phyloP scores from a whole-genome alignment of 2,797 vertebrate genomes.

The Orientallactaga sibirica region DNA sequence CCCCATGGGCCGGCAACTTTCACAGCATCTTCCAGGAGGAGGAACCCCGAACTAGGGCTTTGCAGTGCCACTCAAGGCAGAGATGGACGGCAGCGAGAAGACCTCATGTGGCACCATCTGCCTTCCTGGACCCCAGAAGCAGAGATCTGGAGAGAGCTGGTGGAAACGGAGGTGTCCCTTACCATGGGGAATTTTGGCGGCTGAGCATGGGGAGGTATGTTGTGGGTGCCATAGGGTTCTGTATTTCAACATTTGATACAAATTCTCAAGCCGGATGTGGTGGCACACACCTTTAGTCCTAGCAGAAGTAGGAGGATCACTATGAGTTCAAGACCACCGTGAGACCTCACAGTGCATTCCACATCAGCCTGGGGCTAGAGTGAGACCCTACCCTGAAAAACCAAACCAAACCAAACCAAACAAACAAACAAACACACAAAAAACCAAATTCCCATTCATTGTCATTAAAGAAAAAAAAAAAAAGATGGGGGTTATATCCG shows the following conservation, averaged over 20 bases:
- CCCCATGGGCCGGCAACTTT: conserved; percentile 82
- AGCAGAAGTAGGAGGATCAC: too few relatives aligned
- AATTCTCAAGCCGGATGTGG: too few relatives aligned
- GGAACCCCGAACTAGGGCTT: background rate
- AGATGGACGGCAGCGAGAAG: rapidly evolving
- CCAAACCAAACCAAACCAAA: too few relatives aligned
- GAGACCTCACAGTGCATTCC: too few relatives aligned
- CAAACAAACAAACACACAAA: too few relatives aligned
- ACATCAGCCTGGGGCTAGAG: too few relatives aligned
- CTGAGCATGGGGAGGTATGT: too few relatives aligned
- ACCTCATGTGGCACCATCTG: background rate
- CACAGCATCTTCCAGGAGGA: conserved; percentile 76
- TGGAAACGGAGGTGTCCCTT: rapidly evolving
- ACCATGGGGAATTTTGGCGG: too few relatives aligned
- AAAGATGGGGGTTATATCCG: background rate
- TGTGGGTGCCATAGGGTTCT: background rate
- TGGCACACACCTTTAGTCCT: too few relatives aligned
- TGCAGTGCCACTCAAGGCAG: background rate
- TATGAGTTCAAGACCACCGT: too few relatives aligned
- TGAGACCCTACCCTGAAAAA: too few relatives aligned
- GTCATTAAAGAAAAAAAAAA: background rate
- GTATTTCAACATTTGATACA: background rate
- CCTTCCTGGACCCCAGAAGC: background rate
- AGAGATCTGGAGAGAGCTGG: background rate
- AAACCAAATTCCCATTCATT: background rate